phyloP scores from a whole-genome alignment of 2,888 invertebrate species.

The Mythimna pallens region DNA sequence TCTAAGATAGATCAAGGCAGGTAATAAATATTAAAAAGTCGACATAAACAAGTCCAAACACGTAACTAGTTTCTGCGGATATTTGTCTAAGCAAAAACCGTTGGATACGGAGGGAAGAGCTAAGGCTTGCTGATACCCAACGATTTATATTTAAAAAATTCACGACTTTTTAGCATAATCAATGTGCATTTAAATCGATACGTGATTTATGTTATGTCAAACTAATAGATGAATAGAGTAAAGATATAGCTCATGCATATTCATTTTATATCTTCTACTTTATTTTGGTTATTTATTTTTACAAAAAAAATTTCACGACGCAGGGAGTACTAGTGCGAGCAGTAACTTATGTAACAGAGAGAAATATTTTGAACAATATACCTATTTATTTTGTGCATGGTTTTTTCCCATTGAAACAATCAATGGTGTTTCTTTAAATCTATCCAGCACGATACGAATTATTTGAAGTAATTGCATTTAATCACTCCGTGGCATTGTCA shows the following conservation, averaged over 20 bases:
- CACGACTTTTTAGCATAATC: conserved; percentile 26
- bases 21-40: conserved; percentile 84
- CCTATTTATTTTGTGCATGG: background rate
- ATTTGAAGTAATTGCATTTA: conserved; percentile 14
- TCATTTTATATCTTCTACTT: background rate
- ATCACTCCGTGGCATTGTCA: conserved; percentile 7
- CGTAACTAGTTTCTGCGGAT: conserved; percentile 88
- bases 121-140: conserved; percentile 66
- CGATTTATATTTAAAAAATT: conserved; percentile 41
- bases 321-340: background rate
- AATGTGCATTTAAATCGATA: conserved; percentile 36
- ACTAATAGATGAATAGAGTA: conserved; percentile 22
- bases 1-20: conserved; percentile 70
- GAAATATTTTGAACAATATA: background rate
- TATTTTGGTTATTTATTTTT: background rate
- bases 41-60: conserved; percentile 82
- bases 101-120: conserved; percentile 77
- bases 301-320: background rate
- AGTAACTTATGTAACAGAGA: background rate
- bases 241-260: conserved; percentile 22
- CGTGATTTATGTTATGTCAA: conserved; percentile 49
- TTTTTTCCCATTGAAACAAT: background rate
- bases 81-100: conserved; percentile 88
- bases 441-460: background rate
- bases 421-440: conserved; percentile 7